These are phyloP conservation scores for Sciurus carolinensis DNA, from an alignment of 2,797 vertebrate genomes.

Conservation along the genomic window DNA sequence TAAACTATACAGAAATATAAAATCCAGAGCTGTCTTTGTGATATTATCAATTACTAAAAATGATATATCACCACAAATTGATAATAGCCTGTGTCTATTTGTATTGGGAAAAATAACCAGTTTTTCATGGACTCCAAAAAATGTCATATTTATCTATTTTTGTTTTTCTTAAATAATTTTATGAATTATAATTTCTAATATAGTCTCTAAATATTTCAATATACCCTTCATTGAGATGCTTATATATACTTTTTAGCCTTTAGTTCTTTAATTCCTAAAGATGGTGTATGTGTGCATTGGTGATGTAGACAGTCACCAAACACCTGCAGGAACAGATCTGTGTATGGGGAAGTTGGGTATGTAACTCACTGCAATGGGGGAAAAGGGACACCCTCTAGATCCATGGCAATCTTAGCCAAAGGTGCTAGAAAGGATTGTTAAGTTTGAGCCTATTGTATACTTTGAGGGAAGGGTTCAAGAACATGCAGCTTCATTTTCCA, in stretches of 20 bases:
- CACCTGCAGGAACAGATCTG: neutral
- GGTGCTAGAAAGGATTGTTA: neutral
- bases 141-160: neutral
- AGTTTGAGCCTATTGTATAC: neutral
- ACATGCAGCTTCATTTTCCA: fast-evolving
- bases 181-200: neutral
- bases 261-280: neutral
- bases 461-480: neutral
- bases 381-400: neutral
- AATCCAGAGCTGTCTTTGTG: neutral
- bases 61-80: neutral
- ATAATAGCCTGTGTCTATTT: neutral
- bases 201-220: neutral
- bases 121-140: neutral
- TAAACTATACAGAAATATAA: neutral
- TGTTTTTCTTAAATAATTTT: neutral
- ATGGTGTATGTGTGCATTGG: neutral
- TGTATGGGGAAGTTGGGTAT: neutral
- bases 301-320: neutral
- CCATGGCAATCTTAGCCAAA: neutral
- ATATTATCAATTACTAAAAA: neutral
- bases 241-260: neutral
- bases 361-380: neutral
- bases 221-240: neutral
- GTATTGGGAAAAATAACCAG: neutral